Base-by-base conservation (phyloP, 2,113 vertebrate genomes). In the Myotis davidii region DNA sequence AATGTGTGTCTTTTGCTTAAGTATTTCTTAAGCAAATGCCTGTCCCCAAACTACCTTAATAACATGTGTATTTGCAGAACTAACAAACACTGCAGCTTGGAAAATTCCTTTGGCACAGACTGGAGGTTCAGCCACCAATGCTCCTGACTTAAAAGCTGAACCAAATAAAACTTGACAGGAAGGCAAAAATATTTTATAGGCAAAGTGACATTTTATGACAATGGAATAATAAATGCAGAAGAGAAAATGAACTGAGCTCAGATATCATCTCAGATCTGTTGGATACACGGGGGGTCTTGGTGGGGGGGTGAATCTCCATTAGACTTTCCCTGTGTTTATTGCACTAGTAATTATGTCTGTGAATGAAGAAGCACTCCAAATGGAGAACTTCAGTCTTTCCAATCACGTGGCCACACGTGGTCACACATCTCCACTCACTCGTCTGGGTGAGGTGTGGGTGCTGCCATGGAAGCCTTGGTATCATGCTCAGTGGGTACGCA, bases 171-270 rank as follows among this genome's bases (percentile, higher is more conserved):
- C 52, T 69, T 96, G 97, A 97, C 86, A 96, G 79, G 61, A 93
- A 94, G 82, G 93, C 76, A 96, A 97, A 97, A 97, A 96, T 94
- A 97, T 95, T 97, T 95, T 93, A 96, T 79, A 96, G 95, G 90
- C 91, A 85, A 97, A 97, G 61, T 88, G 96, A 85, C 90, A 96
- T 97, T 96, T 97, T 5, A 3, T 96, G 96, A 97, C 96, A 97
- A 97, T 81, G 61, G 95, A 97, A 96, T 98, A 97, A 98, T 96
- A 95, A 98, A 96, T 91, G 85, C 88, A 97, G 65, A 88, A 92
- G 54, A 42, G 45, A 90, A 96, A 96, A 95, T 97, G 95, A 95
- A 94, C 0, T 2, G 94, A 91, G 72, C 85, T 91, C 74, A 97
- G 95, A 96, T 87, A 79, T 37, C n/a, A 92, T 95, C 86, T 90